These are phyloP conservation scores for Cyprinella venusta DNA, from an alignment of 2,797 vertebrate genomes.

Conservation along the genomic window DNA sequence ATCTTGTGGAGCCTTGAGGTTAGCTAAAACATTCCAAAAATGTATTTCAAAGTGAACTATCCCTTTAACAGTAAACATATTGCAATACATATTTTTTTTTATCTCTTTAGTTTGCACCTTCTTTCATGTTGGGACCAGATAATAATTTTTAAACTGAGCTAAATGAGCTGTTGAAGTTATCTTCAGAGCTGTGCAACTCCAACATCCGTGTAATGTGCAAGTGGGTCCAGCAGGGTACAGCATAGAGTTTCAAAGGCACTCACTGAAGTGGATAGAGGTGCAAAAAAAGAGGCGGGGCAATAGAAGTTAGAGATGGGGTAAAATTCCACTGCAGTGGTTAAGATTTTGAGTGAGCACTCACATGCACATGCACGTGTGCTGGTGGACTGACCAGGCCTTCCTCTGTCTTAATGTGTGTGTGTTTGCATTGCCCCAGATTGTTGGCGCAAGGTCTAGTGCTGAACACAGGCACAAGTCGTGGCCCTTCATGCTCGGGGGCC, in stretches of 20 bases:
- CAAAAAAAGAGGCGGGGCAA: conserved; percentile 63
- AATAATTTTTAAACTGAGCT: not conserved
- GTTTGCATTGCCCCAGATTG: conserved; percentile 74
- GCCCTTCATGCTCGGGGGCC: conserved; percentile 66
- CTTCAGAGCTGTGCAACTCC: not conserved
- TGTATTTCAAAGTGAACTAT: no score
- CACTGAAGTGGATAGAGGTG: conserved; percentile 67
- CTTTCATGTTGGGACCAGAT: not conserved
- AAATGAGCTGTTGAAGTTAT: not conserved
- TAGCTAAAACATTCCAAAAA: no score
- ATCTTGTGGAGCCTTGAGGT: no score
- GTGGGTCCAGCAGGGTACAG: conserved; percentile 71
- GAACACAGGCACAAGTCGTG: conserved; percentile 79
- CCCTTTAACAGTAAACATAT: no score
- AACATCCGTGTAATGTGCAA: not conserved
- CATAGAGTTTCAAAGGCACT: conserved; percentile 59
- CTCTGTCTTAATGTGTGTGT: conserved; percentile 15
- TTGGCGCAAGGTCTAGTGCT: conserved; percentile 91
- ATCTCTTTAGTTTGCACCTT: no score
- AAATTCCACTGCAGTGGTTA: conserved; percentile 83
- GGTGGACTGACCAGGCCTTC: conserved; percentile 12
- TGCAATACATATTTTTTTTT: no score
- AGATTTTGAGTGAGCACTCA: conserved; percentile 54
- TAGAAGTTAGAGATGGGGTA: conserved; percentile 66
- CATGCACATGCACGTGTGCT: conserved; percentile 45